Percentiles rank a stretch among this genome's conserved stretches.
Evolutionary conservation across 1,140 invertebrate genomes (phyloP).

Genomic region (Trichomalopsis sarcophagae): DNA sequence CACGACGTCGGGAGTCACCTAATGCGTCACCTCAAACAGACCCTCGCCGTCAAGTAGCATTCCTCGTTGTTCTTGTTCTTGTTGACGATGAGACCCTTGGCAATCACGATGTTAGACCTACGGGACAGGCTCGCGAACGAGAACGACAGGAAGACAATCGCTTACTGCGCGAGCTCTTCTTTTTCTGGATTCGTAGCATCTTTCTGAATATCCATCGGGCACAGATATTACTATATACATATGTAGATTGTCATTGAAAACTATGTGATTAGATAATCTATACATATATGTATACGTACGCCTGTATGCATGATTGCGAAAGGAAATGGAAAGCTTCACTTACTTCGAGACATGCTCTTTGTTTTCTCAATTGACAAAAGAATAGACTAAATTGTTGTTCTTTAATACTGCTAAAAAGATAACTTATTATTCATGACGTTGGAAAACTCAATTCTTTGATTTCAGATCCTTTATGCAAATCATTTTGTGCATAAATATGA

Average conservation of each 20-base stretch:
- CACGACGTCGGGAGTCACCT: slow-evolving; percentile 83
- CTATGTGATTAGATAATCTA: slow-evolving; percentile 42
- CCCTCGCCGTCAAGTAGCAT: slow-evolving; percentile 80
- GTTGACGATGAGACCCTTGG: background rate
- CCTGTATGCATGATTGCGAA: background rate
- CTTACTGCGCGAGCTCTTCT: background rate
- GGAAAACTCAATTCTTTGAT: too few relatives aligned
- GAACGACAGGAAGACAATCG: background rate
- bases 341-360: slow-evolving; percentile 40
- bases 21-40: slow-evolving; percentile 82
- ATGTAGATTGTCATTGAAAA: slow-evolving; percentile 42
- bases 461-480: too few relatives aligned
- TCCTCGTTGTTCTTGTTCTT: slow-evolving; percentile 61
- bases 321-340: slow-evolving; percentile 22
- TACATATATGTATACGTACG: slow-evolving; percentile 9
- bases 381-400: background rate
- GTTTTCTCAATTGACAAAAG: background rate
- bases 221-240: slow-evolving; percentile 41
- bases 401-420: too few relatives aligned
- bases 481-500: too few relatives aligned
- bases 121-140: background rate
- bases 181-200: background rate
- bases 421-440: too few relatives aligned
- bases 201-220: slow-evolving; percentile 21
- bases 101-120: background rate